phyloP scores from a whole-genome alignment of 1,140 invertebrate genomes.

The Lamellibrachia luymesi region DNA sequence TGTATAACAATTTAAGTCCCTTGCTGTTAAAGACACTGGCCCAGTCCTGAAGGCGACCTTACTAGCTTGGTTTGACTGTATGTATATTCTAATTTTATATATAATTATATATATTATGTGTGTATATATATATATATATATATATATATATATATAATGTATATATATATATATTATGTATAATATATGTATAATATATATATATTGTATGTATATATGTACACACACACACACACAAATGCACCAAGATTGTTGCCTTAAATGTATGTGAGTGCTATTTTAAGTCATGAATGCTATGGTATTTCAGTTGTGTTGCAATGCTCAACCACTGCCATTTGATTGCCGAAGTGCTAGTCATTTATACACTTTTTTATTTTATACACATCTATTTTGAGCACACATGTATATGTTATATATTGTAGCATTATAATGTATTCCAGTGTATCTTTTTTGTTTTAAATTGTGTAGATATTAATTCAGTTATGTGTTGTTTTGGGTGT shows the following conservation, averaged over 20 bases:
- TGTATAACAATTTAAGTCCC: too few species aligned
- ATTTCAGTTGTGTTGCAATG: not conserved
- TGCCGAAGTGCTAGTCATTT: not conserved
- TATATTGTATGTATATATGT: too few species aligned
- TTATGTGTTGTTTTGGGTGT: not conserved
- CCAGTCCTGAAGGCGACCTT: too few species aligned
- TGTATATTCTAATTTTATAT: too few species aligned
- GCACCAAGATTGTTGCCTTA: not conserved
- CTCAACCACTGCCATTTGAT: not conserved
- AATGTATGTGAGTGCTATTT: not conserved
- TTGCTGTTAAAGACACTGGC: too few species aligned
- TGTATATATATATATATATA: too few species aligned
- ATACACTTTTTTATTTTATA: not conserved
- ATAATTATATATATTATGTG: too few species aligned
- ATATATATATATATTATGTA: not conserved
- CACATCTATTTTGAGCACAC: not conserved
- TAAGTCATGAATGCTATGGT: not conserved
- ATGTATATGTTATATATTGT: not conserved
- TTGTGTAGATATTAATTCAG: not conserved
- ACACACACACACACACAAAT: too few species aligned
- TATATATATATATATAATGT: too few species aligned
- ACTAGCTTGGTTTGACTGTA: too few species aligned
- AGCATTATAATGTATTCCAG: not conserved
- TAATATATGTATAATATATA: not conserved
- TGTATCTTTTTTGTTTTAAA: not conserved